These are phyloP conservation scores for Plebejus melissa DNA, from an alignment of 2,888 invertebrate genomes.

Conservation along the genomic window DNA sequence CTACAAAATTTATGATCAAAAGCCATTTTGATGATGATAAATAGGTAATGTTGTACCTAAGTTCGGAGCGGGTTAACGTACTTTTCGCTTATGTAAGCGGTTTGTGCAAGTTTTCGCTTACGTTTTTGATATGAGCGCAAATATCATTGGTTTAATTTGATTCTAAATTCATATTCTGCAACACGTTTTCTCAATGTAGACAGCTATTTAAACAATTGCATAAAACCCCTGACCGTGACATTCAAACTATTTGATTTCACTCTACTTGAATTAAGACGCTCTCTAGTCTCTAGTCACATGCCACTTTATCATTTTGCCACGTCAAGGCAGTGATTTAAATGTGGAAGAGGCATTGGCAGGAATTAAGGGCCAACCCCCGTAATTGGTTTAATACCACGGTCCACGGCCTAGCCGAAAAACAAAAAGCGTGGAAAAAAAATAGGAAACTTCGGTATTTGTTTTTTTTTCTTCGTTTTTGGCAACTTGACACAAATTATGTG, in stretches of 20 bases:
- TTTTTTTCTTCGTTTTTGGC: too few species aligned
- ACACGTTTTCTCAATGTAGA: constrained; percentile 7
- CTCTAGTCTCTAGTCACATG: neutral
- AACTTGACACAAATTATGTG: too few species aligned
- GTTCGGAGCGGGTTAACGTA: constrained; percentile 58
- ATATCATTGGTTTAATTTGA: constrained; percentile 25
- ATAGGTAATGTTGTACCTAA: constrained; percentile 7
- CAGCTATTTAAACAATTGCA: constrained; percentile 2
- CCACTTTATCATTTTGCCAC: too few species aligned
- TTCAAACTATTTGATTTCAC: neutral
- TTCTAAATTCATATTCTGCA: constrained; percentile 12
- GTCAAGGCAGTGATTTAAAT: too few species aligned
- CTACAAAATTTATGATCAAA: neutral
- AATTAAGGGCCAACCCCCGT: neutral
- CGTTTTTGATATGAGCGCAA: constrained; percentile 41
- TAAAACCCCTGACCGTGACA: neutral
- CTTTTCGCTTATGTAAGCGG: constrained; percentile 69
- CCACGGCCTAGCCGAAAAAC: neutral
- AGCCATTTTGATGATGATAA: neutral
- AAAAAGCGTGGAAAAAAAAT: neutral
- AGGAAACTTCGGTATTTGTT: neutral
- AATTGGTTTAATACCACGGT: too few species aligned
- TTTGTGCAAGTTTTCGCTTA: constrained; percentile 66
- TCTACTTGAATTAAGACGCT: neutral
- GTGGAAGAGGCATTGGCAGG: neutral